These are phyloP conservation scores for Drosophila varians DNA, from an alignment of 1,140 invertebrate species.

Conservation along the genomic window DNA sequence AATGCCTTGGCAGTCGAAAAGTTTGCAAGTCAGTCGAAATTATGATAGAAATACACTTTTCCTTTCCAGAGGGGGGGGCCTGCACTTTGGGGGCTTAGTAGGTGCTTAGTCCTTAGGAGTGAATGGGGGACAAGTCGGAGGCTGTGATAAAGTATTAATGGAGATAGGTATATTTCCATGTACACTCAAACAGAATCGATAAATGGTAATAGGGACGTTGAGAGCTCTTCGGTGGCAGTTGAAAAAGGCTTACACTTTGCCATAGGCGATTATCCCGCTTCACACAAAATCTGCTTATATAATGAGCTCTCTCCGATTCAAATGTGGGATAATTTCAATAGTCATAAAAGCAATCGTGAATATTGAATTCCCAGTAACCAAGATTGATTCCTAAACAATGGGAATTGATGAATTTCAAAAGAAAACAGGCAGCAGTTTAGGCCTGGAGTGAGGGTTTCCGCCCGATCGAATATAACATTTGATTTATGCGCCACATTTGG, in stretches of 20 bases:
- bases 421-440: slow-evolving; percentile 10
- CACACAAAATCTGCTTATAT: neutral
- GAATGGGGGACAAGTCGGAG: slow-evolving; percentile 10
- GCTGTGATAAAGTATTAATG: slow-evolving; percentile 50
- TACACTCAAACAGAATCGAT: slow-evolving; percentile 20
- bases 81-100: slow-evolving; percentile 47
- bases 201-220: slow-evolving; percentile 1
- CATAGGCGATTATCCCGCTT: neutral
- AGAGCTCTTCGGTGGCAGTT: neutral
- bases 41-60: slow-evolving; percentile 49
- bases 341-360: neutral
- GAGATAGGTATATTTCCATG: slow-evolving; percentile 1
- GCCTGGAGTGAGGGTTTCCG: slow-evolving; percentile 9
- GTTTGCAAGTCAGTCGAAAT: slow-evolving; percentile 51
- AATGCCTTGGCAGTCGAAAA: slow-evolving; percentile 30
- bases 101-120: slow-evolving; percentile 49
- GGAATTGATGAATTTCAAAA: slow-evolving; percentile 38
- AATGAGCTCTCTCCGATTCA: neutral
- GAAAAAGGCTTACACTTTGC: neutral
- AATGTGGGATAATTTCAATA: neutral
- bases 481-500: slow-evolving; percentile 59
- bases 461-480: slow-evolving; percentile 48
- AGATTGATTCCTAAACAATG: slow-evolving; percentile 16
- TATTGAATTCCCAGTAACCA: slow-evolving; percentile 16
- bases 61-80: neutral